A percentile compares a stretch with the other conserved stretches of the same genome.
phyloP scores from a whole-genome alignment of 1,140 invertebrate genomes.

The Euura lappo region DNA sequence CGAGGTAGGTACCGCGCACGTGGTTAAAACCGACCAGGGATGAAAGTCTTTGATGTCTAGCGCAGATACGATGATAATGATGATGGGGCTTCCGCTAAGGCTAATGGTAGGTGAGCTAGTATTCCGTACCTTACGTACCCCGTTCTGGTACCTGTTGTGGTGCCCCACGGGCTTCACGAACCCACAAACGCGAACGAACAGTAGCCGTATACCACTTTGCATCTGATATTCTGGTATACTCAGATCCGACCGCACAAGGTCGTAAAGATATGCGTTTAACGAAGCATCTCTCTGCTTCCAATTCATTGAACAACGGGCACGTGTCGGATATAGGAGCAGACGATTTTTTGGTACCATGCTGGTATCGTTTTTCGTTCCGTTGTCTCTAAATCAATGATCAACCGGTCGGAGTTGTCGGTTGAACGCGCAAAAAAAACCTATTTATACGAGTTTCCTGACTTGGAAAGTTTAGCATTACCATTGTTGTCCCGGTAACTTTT shows the following conservation, averaged over 20 bases:
- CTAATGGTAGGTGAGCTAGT: not conserved
- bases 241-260: not conserved
- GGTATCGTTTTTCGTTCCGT: no score
- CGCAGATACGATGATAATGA: constrained; percentile 49
- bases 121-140: not conserved
- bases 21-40: constrained; percentile 28
- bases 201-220: not conserved
- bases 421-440: not conserved
- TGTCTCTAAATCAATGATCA: not conserved
- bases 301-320: not conserved
- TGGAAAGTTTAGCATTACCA: constrained; percentile 7
- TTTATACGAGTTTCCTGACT: not conserved
- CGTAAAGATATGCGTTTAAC: not conserved
- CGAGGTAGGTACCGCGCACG: constrained; percentile 8
- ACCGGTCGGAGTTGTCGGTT: not conserved
- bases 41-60: constrained; percentile 51
- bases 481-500: not conserved
- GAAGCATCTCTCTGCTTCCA: not conserved
- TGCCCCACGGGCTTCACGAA: constrained; percentile 1
- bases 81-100: constrained; percentile 24
- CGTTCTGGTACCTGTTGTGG: not conserved
- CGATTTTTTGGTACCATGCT: not conserved
- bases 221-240: not conserved
- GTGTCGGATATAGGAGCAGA: not conserved
- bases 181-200: not conserved